Percentiles rank a stretch among this genome's conserved stretches.
Conservation (phyloP, 1,140 invertebrate genomes). For the Calliopsis andreniformis region DNA sequence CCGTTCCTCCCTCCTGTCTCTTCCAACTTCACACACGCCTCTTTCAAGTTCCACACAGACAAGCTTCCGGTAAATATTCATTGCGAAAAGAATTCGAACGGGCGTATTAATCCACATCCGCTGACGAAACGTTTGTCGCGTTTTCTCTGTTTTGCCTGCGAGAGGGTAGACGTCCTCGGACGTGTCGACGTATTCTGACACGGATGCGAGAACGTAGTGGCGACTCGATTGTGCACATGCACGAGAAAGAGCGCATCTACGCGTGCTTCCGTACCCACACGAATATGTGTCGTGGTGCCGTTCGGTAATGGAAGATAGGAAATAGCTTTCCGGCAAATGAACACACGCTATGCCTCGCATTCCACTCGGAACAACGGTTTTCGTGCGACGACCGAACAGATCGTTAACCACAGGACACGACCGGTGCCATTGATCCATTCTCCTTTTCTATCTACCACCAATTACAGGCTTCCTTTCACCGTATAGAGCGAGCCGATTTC, state of each 20-base stretch:
- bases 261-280: conserved; percentile 20
- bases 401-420: conserved; percentile 65
- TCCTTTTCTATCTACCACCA: not conserved
- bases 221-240: not conserved
- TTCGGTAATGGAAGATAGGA: conserved; percentile 63
- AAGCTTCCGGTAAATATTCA: too few relatives aligned
- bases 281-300: conserved; percentile 23
- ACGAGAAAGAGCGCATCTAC: conserved; percentile 8
- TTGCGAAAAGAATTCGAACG: too few relatives aligned
- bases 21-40: too few relatives aligned
- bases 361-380: conserved; percentile 49
- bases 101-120: too few relatives aligned
- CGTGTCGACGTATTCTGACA: not conserved
- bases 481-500: too few relatives aligned
- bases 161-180: too few relatives aligned
- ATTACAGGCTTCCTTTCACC: not conserved
- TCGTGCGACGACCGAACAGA: conserved; percentile 56
- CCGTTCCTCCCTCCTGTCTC: not conserved
- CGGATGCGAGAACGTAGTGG: not conserved
- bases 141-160: too few relatives aligned
- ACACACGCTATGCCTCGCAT: conserved; percentile 64
- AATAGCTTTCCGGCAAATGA: conserved; percentile 72
- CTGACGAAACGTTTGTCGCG: too few relatives aligned
- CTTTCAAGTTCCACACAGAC: too few relatives aligned
- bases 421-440: conserved; percentile 42